A percentile compares a stretch with the other conserved stretches of the same genome.
phyloP scores from a whole-genome alignment of 2,113 vertebrate species.

The Trematocara nigrifrons region DNA sequence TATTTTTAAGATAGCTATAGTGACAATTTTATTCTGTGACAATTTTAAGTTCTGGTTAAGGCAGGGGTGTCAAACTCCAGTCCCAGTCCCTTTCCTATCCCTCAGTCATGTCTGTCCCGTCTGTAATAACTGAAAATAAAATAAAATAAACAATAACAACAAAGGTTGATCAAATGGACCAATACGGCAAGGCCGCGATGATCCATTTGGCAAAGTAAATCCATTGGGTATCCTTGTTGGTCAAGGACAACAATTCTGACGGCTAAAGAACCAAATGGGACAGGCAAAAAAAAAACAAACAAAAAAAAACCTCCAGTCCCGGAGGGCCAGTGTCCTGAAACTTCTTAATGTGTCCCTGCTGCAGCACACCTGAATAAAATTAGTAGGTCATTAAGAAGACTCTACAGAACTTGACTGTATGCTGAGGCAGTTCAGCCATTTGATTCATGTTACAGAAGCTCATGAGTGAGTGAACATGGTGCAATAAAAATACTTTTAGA shows the following conservation, averaged over 20 bases:
- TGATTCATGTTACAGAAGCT: background rate
- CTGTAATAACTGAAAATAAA: too few relatives aligned
- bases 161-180: too few relatives aligned
- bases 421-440: background rate
- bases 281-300: too few relatives aligned
- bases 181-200: too few relatives aligned
- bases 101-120: too few relatives aligned
- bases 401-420: background rate
- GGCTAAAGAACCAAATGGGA: too few relatives aligned
- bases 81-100: background rate
- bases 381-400: background rate
- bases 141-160: too few relatives aligned
- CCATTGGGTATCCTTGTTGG: too few relatives aligned
- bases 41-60: background rate
- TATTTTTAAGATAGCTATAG: background rate
- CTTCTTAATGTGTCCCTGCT: background rate
- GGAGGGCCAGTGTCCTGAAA: background rate
- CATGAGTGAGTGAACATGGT: background rate
- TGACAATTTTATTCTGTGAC: background rate
- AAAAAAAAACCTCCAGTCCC: background rate
- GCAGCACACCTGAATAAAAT: background rate
- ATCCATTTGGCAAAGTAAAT: too few relatives aligned
- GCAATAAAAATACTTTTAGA: background rate
- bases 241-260: too few relatives aligned
- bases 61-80: background rate